A percentile compares a stretch with the other conserved stretches of the same genome.
phyloP scores from a whole-genome alignment of 1,140 invertebrate species.

The Thalassaphorura encarpata region DNA sequence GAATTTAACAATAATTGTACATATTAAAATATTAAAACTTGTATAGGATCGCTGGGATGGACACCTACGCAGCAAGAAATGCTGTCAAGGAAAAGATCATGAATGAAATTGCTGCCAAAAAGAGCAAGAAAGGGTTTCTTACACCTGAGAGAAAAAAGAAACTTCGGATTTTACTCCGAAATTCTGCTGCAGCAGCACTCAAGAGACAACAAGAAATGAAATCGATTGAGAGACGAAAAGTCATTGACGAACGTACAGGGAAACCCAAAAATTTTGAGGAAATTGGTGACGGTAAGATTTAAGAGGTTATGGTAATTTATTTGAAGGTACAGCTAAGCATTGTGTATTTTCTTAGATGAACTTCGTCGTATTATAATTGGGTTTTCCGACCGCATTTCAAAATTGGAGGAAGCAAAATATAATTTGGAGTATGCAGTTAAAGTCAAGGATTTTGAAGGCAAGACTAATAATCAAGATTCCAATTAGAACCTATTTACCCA shows the following conservation, averaged over 20 bases:
- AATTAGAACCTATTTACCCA: too few species aligned
- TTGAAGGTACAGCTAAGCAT: too few species aligned
- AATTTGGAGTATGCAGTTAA: slow-evolving; percentile 93
- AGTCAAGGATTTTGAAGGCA: slow-evolving; percentile 95
- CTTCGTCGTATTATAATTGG: too few species aligned
- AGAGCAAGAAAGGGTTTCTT: slow-evolving; percentile 97
- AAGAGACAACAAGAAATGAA: slow-evolving; percentile 99
- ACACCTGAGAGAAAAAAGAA: slow-evolving; percentile 97
- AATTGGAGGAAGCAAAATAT: slow-evolving; percentile 28
- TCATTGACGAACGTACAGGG: slow-evolving; percentile 91
- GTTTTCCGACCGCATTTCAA: slow-evolving; percentile 18
- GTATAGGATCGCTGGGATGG: too few species aligned
- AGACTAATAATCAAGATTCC: too few species aligned
- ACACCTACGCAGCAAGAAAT: too few species aligned
- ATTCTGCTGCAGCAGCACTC: slow-evolving; percentile 98
- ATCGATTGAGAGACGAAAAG: slow-evolving; percentile 91
- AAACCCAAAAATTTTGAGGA: slow-evolving; percentile 79
- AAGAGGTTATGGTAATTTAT: too few species aligned
- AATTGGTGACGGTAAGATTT: slow-evolving; percentile 76
- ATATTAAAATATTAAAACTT: too few species aligned
- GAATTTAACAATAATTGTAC: too few species aligned
- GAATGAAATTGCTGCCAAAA: slow-evolving; percentile 80
- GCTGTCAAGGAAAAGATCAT: too few species aligned
- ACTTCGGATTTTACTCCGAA: slow-evolving; percentile 93
- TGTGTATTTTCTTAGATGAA: too few species aligned